A percentile compares a stretch with the other conserved stretches of the same genome.
Conservation (phyloP, 2,797 vertebrate species). For the Hafferia zeledoni region DNA sequence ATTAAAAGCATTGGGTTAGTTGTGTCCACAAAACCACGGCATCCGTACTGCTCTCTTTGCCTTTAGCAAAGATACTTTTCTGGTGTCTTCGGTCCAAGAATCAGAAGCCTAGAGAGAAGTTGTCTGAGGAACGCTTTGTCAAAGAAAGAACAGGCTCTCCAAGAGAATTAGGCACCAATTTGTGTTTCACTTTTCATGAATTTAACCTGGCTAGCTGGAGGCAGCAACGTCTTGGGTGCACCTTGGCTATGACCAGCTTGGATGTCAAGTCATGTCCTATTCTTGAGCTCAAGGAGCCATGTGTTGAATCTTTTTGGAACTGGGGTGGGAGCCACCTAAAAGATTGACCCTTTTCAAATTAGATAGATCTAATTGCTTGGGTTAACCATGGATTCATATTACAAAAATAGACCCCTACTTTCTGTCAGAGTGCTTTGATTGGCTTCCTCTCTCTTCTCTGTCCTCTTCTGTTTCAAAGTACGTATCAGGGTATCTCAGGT, state of each 20-base stretch:
- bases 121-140: not conserved
- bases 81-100: not conserved
- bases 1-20: not conserved
- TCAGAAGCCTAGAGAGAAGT: not conserved
- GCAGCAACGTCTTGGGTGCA: not conserved
- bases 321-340: not conserved
- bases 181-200: not conserved
- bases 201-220: not conserved
- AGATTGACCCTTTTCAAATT: not conserved
- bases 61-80: not conserved
- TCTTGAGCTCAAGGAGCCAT: fast-evolving
- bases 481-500: not conserved
- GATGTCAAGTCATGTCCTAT: not conserved
- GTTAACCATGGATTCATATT: not conserved
- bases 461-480: not conserved
- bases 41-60: not conserved
- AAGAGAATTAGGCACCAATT: not conserved
- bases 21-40: not conserved
- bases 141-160: not conserved
- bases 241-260: not conserved
- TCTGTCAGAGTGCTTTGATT: not conserved
- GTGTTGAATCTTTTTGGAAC: not conserved
- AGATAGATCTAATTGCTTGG: not conserved
- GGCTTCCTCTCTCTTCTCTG: not conserved
- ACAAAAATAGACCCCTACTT: not conserved